Conservation (phyloP, 2,888 invertebrate species). For the Odiellus spinosus region DNA sequence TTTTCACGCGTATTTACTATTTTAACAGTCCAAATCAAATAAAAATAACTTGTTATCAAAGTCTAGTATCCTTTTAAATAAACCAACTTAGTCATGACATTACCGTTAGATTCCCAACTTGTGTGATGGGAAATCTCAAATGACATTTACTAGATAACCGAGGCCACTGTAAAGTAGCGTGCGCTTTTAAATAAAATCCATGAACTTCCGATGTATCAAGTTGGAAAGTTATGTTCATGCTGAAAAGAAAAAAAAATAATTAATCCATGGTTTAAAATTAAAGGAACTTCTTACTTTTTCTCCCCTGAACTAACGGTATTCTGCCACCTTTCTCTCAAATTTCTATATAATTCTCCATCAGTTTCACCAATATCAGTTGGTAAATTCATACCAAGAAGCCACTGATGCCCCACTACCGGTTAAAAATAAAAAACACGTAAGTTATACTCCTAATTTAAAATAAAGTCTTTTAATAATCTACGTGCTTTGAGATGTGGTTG, state of each 20-base stretch:
- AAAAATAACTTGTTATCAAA: too few relatives aligned
- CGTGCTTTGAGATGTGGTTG: slow-evolving; percentile 45
- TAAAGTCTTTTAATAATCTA: too few relatives aligned
- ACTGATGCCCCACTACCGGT: slow-evolving; percentile 43
- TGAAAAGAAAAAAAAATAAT: slow-evolving; percentile 23
- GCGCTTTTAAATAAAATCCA: slow-evolving; percentile 47
- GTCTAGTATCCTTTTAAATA: too few relatives aligned
- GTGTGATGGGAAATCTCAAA: slow-evolving; percentile 52
- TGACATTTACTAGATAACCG: slow-evolving; percentile 31
- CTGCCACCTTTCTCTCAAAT: slow-evolving; percentile 42
- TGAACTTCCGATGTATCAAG: slow-evolving; percentile 55
- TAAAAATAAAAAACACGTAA: neutral
- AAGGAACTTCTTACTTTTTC: slow-evolving; percentile 22
- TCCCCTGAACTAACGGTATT: slow-evolving; percentile 23
- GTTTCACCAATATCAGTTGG: slow-evolving; percentile 49
- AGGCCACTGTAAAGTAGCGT: slow-evolving; percentile 53
- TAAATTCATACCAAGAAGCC: slow-evolving; percentile 46
- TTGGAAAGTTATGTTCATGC: slow-evolving; percentile 53
- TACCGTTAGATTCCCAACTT: slow-evolving; percentile 49
- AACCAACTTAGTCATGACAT: too few relatives aligned
- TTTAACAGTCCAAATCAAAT: too few relatives aligned
- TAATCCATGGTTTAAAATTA: neutral
- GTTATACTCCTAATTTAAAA: too few relatives aligned
- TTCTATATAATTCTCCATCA: slow-evolving; percentile 48
- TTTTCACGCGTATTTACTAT: too few relatives aligned